Conservation (phyloP, 2,888 invertebrate species). For the Leucophora obtusa region DNA sequence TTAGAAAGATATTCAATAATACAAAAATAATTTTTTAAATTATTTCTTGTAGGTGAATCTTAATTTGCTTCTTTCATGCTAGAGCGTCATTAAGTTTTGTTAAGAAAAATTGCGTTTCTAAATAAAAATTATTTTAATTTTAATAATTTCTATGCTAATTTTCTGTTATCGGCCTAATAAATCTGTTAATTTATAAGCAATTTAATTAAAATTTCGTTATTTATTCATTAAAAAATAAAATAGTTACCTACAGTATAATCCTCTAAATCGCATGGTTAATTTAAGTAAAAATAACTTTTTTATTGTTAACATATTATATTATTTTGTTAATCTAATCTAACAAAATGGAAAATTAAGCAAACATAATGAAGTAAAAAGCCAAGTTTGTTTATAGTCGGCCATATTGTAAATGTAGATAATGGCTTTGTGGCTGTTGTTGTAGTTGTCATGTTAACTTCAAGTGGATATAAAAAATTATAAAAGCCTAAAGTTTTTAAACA, state of each 20-base stretch:
- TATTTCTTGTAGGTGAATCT: no score
- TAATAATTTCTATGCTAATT: not conserved
- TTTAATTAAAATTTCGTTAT: conserved; percentile 36
- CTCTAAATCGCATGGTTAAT: conserved; percentile 44
- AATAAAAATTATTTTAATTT: not conserved
- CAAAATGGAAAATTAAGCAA: conserved; percentile 63
- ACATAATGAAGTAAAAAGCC: conserved; percentile 47
- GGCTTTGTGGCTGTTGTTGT: conserved; percentile 16
- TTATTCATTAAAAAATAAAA: conserved; percentile 17
- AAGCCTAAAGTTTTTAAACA: conserved; percentile 40
- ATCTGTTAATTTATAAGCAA: conserved; percentile 17
- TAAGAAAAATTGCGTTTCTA: no score
- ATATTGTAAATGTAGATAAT: conserved; percentile 43
- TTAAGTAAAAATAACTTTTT: conserved; percentile 11
- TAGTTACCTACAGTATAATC: not conserved
- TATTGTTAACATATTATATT: not conserved
- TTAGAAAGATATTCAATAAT: no score
- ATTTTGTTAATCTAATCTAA: conserved; percentile 42
- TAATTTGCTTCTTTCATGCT: no score
- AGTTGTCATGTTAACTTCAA: conserved; percentile 64
- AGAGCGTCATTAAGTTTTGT: no score
- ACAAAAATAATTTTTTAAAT: no score
- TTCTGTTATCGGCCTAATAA: conserved; percentile 10
- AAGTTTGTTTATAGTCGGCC: conserved; percentile 40
- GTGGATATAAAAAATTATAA: conserved; percentile 51